Base-by-base conservation (phyloP, 2,888 invertebrate genomes). In the Pollenia griseotomentosa region DNA sequence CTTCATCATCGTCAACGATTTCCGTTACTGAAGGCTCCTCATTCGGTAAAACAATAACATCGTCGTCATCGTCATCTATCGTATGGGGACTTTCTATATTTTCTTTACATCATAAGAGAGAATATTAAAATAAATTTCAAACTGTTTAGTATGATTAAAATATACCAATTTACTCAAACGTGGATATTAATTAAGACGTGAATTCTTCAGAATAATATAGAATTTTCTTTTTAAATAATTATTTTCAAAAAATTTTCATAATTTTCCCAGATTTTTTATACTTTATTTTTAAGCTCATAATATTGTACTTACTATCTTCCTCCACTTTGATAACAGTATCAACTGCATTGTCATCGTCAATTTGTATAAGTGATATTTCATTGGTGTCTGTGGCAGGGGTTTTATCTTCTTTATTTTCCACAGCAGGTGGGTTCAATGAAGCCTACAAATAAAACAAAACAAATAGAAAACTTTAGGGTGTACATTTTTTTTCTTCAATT, bases 41-140 rank as follows among this genome's bases (percentile, higher is more conserved):
- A 8, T 95, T 95, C 87, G 95, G 95, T 85, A 96, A 94, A 88
- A 96, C 95, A 89, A 96, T 95, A 73, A 96, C 96, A 82, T 96
- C 96, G 90, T 96, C 96, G 89, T 96, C 96, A 40, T 90, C 90
- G 46, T 90, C 90, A 46, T 92, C 66, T 9, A 68, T 10, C 11
- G 63, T 71, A 5, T 16, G 53, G 16, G 70, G 2, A 40, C 11
- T 19, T 16, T 9, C 3, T 0, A 12, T 10, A 48, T 61, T 48
- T 81, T 85, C 75, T 80, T 75, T 77, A 48, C 12, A 40, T 10
- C 40, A 66, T 46, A 59, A 59, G 16, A 51, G 7, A 42, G 16
- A 42, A 53, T n/a, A 42, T 12, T 10, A 11, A 70, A 70, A 51
- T 9, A 3, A 33, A 74, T 46, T 55, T 12, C 10, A 71, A 23